phyloP scores from a whole-genome alignment of 2,888 invertebrate species.

The Eristalis tenax region DNA sequence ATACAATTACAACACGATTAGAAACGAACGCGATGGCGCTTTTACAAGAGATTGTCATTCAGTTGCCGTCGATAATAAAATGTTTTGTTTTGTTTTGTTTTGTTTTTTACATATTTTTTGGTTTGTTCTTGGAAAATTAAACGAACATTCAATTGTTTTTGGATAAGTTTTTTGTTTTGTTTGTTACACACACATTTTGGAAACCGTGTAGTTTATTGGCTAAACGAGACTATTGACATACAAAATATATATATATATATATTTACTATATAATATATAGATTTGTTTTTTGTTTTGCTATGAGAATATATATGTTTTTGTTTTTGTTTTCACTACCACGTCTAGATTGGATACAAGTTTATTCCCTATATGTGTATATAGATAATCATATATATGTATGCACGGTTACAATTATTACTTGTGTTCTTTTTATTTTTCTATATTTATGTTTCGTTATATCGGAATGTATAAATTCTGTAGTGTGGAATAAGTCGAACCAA shows the following conservation, averaged over 20 bases:
- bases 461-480: conserved; percentile 72
- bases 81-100: conserved; percentile 31
- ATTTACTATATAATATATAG: conserved; percentile 60
- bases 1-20: conserved; percentile 55
- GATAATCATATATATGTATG: conserved; percentile 48
- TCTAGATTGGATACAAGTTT: conserved; percentile 65
- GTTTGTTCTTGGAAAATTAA: too few relatives aligned
- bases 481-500: conserved; percentile 70
- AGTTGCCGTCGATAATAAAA: conserved; percentile 71
- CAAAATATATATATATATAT: conserved; percentile 60
- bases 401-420: conserved; percentile 25
- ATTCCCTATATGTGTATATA: conserved; percentile 58
- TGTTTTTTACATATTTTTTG: not conserved
- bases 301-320: conserved; percentile 50
- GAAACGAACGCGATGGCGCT: conserved; percentile 71
- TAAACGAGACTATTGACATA: conserved; percentile 72
- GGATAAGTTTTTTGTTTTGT: conserved; percentile 57
- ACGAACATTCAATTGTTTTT: conserved; percentile 29
- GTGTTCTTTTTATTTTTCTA: too few relatives aligned
- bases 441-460: conserved; percentile 22
- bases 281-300: conserved; percentile 18
- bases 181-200: conserved; percentile 68
- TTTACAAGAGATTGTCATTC: conserved; percentile 72
- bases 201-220: conserved; percentile 72
- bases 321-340: conserved; percentile 49